Conservation (phyloP, 2,113 vertebrate genomes). For the Elanoides forficatus region DNA sequence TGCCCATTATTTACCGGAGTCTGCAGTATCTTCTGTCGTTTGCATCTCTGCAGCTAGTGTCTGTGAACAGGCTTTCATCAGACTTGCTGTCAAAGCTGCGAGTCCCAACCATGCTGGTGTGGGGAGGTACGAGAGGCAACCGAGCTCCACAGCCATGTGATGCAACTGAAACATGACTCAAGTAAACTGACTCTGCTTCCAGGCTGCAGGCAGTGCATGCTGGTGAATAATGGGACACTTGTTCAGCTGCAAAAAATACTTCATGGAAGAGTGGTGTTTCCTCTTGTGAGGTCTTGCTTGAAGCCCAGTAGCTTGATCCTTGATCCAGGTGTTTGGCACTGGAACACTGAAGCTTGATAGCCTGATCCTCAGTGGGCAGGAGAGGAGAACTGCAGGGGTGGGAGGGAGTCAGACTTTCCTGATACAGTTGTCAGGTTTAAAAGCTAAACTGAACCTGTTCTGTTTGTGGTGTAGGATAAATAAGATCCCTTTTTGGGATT, state of each 20-base stretch:
- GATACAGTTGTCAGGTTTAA: background rate
- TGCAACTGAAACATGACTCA: background rate
- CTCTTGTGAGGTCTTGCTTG: background rate
- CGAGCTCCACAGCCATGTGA: background rate
- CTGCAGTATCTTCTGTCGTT: background rate
- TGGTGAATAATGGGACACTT: background rate
- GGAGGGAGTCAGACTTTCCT: background rate
- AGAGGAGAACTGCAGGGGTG: background rate
- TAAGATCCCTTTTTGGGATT: background rate
- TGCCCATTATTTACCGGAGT: background rate
- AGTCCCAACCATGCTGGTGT: background rate
- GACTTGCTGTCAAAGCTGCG: background rate
- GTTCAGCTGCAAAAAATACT: accelerated
- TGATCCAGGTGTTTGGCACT: background rate
- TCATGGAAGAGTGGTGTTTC: accelerated
- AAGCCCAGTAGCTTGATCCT: background rate
- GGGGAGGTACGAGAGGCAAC: background rate
- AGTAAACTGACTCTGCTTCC: background rate
- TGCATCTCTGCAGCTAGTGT: background rate
- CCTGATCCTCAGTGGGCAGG: background rate
- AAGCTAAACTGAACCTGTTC: background rate
- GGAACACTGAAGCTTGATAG: background rate
- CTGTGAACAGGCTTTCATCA: background rate
- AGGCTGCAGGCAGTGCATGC: background rate
- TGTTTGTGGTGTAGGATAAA: background rate